Evolutionary conservation across 1,140 invertebrate species (phyloP), one percentile per base, ranked within the genome.

Genomic region (Cydia pomonella): DNA sequence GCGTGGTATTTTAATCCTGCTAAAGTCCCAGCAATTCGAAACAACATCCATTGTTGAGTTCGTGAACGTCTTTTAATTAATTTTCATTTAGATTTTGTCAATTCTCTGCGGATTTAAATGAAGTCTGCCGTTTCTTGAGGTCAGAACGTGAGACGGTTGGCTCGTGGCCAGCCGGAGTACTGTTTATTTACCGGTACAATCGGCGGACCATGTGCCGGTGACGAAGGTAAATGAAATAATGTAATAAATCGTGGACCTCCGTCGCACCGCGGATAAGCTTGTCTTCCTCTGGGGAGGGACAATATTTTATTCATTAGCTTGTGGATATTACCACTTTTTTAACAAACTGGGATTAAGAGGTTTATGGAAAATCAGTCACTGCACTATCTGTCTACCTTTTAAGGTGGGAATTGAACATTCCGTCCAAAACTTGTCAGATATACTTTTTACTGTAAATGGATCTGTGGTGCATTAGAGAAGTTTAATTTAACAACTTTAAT

Each of bases 21-120:
- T 75, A 82, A 77, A 82, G 79, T 75, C 71, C 69, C 72, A 72
- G 44, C 44, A 78, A 82, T 75, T 80, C 73, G 71, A 76, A 82
- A 83, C 80, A 84, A 80, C 81, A 83, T 79, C 77, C 77, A 75
- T 74, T 77, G 80, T 77, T 44, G 82, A 85, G 79, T 85, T 85
- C 79, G 85, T 84, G 82, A 85, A 82, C 80, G 75, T 83, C 80
- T 84, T 79, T 79, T 84, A 74, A 84, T 84, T 86, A 86, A 86
- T 84, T 87, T 87, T 84, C 80, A 77, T 75, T 83, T 80, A 81
- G 82, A 86, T 83, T 86, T 86, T 83, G 83, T 84, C 85, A 82
- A 88, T 86, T 83, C 81, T 76, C 77, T 73, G 75, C 73, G 66
- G 80, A 84, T 84, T 85, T 86, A 81, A 84, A 84, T 76, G 79